phyloP scores from a whole-genome alignment of 2,113 vertebrate species.

The Ia io region DNA sequence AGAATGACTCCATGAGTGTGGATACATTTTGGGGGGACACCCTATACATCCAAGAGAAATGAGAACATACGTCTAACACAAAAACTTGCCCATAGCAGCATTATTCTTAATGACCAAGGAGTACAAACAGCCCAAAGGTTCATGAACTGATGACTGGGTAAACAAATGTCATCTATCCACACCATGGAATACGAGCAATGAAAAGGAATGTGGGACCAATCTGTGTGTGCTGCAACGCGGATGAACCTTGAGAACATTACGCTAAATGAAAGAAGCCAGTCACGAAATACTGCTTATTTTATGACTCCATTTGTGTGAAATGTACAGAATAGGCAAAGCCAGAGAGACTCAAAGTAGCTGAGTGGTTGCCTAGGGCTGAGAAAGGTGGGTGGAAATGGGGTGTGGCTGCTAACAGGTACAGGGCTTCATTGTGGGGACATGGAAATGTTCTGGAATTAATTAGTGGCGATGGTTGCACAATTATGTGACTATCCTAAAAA shows the following conservation, averaged over 20 bases:
- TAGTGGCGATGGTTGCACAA: neutral
- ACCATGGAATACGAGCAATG: neutral
- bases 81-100: neutral
- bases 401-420: neutral
- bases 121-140: neutral
- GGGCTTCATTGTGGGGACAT: neutral
- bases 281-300: neutral
- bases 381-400: neutral
- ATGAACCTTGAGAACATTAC: neutral
- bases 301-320: neutral
- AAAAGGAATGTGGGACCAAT: neutral
- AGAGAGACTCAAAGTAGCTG: neutral
- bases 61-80: neutral
- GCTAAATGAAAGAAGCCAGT: neutral
- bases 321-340: neutral
- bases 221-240: neutral
- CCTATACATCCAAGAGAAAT: neutral
- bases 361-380: neutral
- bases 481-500: neutral
- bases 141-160: neutral
- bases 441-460: neutral
- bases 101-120: neutral
- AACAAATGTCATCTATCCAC: neutral
- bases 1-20: no score
- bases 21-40: no score